A percentile compares a stretch with the other conserved stretches of the same genome.
phyloP scores from a whole-genome alignment of 2,888 invertebrate genomes.

The Megaustenia siamemsis region DNA sequence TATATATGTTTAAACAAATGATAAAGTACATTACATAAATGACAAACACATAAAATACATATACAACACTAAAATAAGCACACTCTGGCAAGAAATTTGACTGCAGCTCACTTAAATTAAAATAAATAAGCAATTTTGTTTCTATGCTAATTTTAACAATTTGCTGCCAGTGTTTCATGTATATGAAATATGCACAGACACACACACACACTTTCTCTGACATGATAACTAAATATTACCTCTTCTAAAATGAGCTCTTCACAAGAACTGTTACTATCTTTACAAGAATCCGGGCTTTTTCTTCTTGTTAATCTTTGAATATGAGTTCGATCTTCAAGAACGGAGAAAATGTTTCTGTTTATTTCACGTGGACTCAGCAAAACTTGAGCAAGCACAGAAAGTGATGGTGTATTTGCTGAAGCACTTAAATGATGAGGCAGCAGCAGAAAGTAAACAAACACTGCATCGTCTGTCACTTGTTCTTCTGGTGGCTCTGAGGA shows the following conservation, averaged over 20 bases:
- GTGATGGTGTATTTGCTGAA: neutral
- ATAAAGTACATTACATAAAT: no score
- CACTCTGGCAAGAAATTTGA: no score
- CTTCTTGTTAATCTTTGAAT: neutral
- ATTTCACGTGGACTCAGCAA: slow-evolving; percentile 38
- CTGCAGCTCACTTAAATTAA: no score
- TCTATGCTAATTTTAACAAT: no score
- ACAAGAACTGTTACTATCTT: neutral
- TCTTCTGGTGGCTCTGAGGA: slow-evolving; percentile 40
- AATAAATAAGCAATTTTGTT: no score
- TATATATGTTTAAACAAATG: no score
- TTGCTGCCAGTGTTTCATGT: no score
- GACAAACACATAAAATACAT: no score
- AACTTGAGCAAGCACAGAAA: slow-evolving; percentile 27
- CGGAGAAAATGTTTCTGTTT: neutral
- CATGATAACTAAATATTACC: no score
- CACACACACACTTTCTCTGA: no score
- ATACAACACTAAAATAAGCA: no score
- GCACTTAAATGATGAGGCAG: slow-evolving; percentile 20
- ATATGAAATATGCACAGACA: no score
- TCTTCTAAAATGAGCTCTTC: slow-evolving; percentile 18
- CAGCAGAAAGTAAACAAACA: slow-evolving; percentile 44
- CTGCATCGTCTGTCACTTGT: neutral
- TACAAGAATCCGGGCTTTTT: neutral
- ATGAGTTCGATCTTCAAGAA: slow-evolving; percentile 1